These are phyloP conservation scores for Fundulus diaphanus DNA, from an alignment of 2,797 vertebrate species.

Conservation along the genomic window DNA sequence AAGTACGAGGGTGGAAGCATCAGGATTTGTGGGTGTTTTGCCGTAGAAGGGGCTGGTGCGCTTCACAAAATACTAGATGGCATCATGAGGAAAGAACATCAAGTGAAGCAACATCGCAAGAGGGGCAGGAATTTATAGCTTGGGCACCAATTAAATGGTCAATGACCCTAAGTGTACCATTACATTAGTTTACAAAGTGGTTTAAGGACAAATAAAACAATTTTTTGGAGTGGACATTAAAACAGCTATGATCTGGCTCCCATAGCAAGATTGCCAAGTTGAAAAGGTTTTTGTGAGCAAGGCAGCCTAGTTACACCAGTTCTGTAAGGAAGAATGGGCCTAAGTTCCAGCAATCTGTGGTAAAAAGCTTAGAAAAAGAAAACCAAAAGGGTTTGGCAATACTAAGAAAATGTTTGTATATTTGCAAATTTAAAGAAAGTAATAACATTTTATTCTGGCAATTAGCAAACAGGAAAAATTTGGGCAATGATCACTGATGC, in stretches of 20 bases:
- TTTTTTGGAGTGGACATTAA: neutral
- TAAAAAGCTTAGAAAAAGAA: neutral
- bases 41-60: neutral
- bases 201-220: neutral
- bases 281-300: too few relatives aligned
- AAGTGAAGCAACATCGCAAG: neutral
- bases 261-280: too few relatives aligned
- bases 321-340: too few relatives aligned
- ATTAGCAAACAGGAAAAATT: neutral
- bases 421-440: neutral
- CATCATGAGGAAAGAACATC: too few relatives aligned
- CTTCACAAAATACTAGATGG: neutral
- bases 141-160: neutral
- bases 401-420: neutral
- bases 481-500: neutral
- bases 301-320: too few relatives aligned
- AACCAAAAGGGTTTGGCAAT: neutral
- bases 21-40: neutral
- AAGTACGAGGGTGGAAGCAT: neutral
- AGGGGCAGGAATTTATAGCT: neutral
- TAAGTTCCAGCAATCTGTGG: too few relatives aligned
- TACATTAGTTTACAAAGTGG: neutral
- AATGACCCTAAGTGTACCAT: neutral
- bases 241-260: neutral
- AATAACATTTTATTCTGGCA: neutral